Evolutionary conservation across 2,797 vertebrate genomes (phyloP), one percentile per base, ranked within the genome.

Genomic region (Carcharodon carcharias): DNA sequence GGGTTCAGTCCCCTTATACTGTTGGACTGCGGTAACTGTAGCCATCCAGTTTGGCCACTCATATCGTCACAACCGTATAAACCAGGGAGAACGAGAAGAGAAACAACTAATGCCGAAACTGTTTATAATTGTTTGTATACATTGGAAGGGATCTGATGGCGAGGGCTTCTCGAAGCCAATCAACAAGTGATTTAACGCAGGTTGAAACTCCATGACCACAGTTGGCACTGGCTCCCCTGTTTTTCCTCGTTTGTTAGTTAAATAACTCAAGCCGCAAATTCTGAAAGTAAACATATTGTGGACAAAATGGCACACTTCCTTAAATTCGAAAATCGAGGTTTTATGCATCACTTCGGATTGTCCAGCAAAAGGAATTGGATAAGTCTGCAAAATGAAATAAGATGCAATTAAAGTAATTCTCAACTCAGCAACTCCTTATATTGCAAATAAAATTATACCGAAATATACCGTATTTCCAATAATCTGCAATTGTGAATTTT

Each of bases 271-370:
- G 28, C 67, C 50, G 11, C 93, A 73, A 73, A 95, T 95, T 56
- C 31, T 16, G 21, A 77, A 91, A 69, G 93, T 95, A 71, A 95
- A 67, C 65, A 95, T 54, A 26, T 54, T 95, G 56, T 95, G 94
- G 69, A 35, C 54, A 31, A 21, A 95, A 71, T 50, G 28, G 50
- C 94, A n/a, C 50, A 73, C 14, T 56, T 95, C 54, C 69, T 50
- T n/a, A 54, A 54, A 45, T 77, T 95, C 14, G 31, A 77, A 35
- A 73, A 35, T 95, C 94, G 61, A 45, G 92, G 92, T 54, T 56
- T 54, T 35, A 71, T 40, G 67, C 69, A 73, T 95, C 63, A 71
- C 23, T 71, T 95, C 11, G 63, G 56, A 40, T 11, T 56, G 23
- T 45, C 26, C 50, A 50, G 7, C 94, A 95, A n/a, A 65, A 56